Base-by-base conservation (phyloP, 2,888 invertebrate species). In the Unio delphinus region DNA sequence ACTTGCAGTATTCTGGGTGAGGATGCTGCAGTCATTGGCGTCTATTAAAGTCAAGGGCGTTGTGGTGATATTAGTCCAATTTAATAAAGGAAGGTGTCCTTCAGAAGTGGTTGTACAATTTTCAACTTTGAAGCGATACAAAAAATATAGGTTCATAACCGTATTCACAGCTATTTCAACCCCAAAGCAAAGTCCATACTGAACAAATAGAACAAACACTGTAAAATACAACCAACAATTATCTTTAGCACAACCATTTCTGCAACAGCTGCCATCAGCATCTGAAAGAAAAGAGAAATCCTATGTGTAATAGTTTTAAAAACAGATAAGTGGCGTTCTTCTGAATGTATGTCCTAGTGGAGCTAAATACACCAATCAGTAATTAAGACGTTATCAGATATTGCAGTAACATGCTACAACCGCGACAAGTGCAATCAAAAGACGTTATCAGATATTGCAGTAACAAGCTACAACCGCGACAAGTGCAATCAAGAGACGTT, bases 101-200 rank as follows among this genome's bases (percentile, higher is more conserved):
- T 55, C 61, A 4, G n/a, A 60, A 17, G 61, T 57, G 23, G 65
- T 64, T 17, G 65, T 63, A 55, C 74, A 74, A 3, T 62, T 67
- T 17, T 70, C 70, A 3, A 55, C 65, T 61, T 72, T 75, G 55
- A 75, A 75, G 34, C 55, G 65, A 66, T 75, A 75, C 45, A 75
- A 62, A 30, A 75, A 71, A 61, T 75, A 75, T 18, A 75, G 56
- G 60, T 75, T 75, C 65, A 75, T 68, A n/a, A 75, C 74, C 20
- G 74, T 75, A 65, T 75, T 75, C 6, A 72, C 72, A 6, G 74
- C 67, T 8, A 75, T 75, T 68, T 75, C 74, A 55, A 75, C 58
- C 17, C 74, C 74, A 62, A 75, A 75, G 61, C 72, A 75, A 59
- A 75, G 68, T 26, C 74, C 74, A 26, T 75, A 75, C 26, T 75